Evolutionary conservation across 2,797 vertebrate species (phyloP).

Genomic region (Clarias fuscus): DNA sequence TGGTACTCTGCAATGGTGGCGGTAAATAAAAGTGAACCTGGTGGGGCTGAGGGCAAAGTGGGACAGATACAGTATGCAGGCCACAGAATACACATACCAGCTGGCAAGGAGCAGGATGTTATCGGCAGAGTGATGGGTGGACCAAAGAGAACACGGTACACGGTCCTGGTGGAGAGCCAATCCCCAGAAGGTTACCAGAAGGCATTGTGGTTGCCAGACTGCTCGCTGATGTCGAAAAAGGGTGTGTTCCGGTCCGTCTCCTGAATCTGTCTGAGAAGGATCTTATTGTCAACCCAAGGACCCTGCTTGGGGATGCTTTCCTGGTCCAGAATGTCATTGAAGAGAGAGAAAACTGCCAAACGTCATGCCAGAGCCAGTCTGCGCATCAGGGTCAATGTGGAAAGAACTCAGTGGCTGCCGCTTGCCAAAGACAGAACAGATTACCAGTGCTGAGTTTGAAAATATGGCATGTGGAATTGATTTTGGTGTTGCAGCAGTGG

Average conservation of each 20-base stretch:
- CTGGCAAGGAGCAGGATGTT: background rate
- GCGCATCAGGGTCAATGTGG: background rate
- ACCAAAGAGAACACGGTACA: background rate
- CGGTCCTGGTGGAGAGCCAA: background rate
- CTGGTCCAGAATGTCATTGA: background rate
- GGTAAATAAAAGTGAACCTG: background rate
- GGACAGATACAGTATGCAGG: background rate
- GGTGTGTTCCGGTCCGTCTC: background rate
- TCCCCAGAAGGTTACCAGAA: background rate
- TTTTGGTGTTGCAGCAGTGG: background rate
- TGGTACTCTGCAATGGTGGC: too few species aligned
- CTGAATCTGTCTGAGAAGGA: background rate
- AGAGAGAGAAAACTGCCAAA: background rate
- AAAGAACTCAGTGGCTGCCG: background rate
- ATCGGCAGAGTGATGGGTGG: slow-evolving; percentile 1
- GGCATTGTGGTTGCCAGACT: background rate
- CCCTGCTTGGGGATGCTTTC: background rate
- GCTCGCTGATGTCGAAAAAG: background rate
- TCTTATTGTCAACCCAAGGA: too few species aligned
- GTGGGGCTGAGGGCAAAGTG: background rate
- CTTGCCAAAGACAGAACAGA: background rate
- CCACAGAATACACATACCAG: background rate
- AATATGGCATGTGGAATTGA: background rate
- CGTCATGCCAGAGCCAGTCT: background rate
- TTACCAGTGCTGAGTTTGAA: background rate